phyloP scores from a whole-genome alignment of 2,888 invertebrate species.

The Papilio elwesi region DNA sequence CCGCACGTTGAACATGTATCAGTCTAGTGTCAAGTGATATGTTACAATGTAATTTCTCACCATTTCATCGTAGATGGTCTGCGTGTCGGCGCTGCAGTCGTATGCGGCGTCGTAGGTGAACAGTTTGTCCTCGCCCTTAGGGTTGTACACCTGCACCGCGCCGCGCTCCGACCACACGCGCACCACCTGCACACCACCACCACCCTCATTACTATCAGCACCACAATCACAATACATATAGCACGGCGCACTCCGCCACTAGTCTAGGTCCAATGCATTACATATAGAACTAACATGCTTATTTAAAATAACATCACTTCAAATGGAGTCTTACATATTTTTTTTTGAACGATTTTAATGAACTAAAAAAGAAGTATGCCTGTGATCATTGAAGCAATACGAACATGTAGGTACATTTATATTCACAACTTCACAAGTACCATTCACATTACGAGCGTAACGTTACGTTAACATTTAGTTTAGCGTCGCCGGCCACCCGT shows the following conservation, averaged over 20 bases:
- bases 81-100: constrained; percentile 94
- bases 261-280: no score
- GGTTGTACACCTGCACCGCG: constrained; percentile 95
- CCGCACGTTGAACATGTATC: no score
- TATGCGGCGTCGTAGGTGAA: constrained; percentile 99
- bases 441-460: neutral
- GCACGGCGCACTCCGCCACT: no score
- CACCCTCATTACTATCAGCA: neutral
- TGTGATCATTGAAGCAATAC: constrained; percentile 3
- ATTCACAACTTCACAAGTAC: neutral
- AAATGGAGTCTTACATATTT: no score
- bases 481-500: constrained; percentile 14
- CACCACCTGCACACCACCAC: constrained; percentile 84
- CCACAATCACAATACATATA: no score
- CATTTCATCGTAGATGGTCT: constrained; percentile 97
- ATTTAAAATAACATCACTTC: no score
- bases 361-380: neutral
- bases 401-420: neutral
- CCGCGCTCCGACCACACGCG: constrained; percentile 94
- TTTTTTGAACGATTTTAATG: no score
- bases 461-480: constrained; percentile 11
- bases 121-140: constrained; percentile 93
- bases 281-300: no score
- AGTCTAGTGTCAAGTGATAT: no score
- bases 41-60: no score